Evolutionary conservation across 2,797 vertebrate genomes (phyloP).

Genomic region (Arvicola amphibius): DNA sequence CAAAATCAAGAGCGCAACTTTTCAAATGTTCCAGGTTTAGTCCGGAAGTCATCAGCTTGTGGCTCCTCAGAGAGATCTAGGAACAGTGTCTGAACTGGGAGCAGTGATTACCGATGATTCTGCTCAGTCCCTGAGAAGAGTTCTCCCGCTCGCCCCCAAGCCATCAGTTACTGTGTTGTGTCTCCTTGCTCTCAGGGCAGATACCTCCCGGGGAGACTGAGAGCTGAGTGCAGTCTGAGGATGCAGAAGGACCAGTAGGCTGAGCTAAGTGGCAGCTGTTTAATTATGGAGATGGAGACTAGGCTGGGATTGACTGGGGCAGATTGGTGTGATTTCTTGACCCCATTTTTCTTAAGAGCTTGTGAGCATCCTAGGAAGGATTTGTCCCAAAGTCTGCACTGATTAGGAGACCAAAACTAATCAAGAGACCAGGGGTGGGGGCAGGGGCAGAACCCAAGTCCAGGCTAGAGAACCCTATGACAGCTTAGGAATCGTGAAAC

Average conservation of each 20-base stretch:
- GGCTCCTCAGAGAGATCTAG: background rate
- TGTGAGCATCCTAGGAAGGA: background rate
- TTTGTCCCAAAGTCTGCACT: constrained; percentile 4
- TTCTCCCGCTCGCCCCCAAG: background rate
- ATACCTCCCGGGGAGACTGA: background rate
- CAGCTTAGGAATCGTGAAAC: background rate
- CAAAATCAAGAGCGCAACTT: background rate
- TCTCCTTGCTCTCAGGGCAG: background rate
- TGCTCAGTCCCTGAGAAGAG: background rate
- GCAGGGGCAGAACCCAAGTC: background rate
- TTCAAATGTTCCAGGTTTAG: background rate
- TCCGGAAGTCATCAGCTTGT: background rate
- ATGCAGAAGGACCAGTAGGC: background rate
- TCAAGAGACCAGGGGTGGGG: constrained; percentile 6
- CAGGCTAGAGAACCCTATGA: background rate
- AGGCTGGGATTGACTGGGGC: background rate
- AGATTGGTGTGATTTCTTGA: background rate
- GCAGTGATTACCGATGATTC: background rate
- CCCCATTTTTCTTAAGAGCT: constrained; percentile 23
- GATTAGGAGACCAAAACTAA: constrained; percentile 44
- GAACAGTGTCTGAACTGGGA: background rate
- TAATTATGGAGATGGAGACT: background rate
- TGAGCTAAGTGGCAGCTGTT: constrained; percentile 1
- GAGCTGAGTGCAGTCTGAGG: background rate
- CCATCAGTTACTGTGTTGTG: background rate